A percentile compares a stretch with the other conserved stretches of the same genome.
These are phyloP conservation scores for Mesitornis unicolor DNA, from an alignment of 2,113 vertebrate genomes.

Conservation along the genomic window DNA sequence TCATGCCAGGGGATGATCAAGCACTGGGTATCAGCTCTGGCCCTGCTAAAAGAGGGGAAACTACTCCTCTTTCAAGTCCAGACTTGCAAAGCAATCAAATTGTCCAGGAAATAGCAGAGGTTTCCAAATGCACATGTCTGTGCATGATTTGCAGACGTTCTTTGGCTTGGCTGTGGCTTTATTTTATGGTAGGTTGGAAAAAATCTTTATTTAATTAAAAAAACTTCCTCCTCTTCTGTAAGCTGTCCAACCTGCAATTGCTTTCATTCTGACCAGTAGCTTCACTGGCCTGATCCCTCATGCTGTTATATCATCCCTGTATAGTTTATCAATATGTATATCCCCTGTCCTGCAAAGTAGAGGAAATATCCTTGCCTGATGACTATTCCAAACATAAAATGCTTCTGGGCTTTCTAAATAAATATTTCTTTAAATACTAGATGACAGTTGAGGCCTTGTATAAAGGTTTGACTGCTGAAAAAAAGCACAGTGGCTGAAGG, in stretches of 20 bases:
- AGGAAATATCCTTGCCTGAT: conserved; percentile 5
- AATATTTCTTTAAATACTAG: not conserved
- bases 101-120: not conserved
- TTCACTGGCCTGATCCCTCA: not conserved
- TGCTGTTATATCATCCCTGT: not conserved
- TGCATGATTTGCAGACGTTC: not conserved
- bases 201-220: not conserved
- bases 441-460: not conserved
- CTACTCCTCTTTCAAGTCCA: not conserved
- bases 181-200: not conserved
- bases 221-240: not conserved
- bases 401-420: conserved; percentile 19
- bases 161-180: not conserved
- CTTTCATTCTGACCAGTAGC: not conserved
- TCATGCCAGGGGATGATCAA: rapidly evolving
- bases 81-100: not conserved
- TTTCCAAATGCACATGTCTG: not conserved
- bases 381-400: conserved; percentile 29
- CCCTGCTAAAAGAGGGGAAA: not conserved
- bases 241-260: not conserved
- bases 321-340: not conserved
- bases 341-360: not conserved
- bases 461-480: conserved; percentile 10
- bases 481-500: not conserved
- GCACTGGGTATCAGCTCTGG: not conserved